Conservation (phyloP, 2,113 vertebrate species). For the Antechinus flavipes region DNA sequence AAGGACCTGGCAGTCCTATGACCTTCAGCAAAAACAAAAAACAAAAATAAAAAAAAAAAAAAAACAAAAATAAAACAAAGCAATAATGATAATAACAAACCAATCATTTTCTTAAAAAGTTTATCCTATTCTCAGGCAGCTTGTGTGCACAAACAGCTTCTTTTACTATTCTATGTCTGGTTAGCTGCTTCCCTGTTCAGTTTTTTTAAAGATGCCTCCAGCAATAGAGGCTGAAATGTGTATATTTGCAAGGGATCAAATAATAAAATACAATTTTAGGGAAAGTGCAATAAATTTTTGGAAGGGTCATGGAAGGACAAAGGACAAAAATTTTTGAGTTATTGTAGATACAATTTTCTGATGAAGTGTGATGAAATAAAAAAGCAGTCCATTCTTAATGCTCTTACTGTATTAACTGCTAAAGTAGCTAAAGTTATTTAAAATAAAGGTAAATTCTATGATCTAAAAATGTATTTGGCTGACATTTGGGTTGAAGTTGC, state of each 20-base stretch:
- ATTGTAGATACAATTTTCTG: conserved; percentile 83
- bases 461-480: conserved; percentile 41
- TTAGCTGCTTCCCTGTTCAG: conserved; percentile 73
- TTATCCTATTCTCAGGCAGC: conserved; percentile 69
- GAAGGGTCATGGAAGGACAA: conserved; percentile 76
- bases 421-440: conserved; percentile 86
- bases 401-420: conserved; percentile 85
- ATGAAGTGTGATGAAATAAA: conserved; percentile 75
- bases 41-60: not conserved
- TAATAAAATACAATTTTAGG: conserved; percentile 79
- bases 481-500: not conserved
- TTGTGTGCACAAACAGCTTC: conserved; percentile 86
- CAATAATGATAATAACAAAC: conserved; percentile 10
- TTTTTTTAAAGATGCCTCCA: conserved; percentile 73
- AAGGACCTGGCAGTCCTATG: conserved; percentile 47
- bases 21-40: conserved; percentile 32
- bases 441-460: conserved; percentile 84
- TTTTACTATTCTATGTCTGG: conserved; percentile 81
- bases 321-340: conserved; percentile 74
- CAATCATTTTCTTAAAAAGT: conserved; percentile 48
- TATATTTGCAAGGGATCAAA: conserved; percentile 74
- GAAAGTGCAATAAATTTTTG: conserved; percentile 84
- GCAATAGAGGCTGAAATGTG: conserved; percentile 66
- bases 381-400: conserved; percentile 83
- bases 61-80: not conserved